These are phyloP conservation scores for Agriopis aurantiaria DNA, from an alignment of 2,888 invertebrate genomes.

Conservation along the genomic window DNA sequence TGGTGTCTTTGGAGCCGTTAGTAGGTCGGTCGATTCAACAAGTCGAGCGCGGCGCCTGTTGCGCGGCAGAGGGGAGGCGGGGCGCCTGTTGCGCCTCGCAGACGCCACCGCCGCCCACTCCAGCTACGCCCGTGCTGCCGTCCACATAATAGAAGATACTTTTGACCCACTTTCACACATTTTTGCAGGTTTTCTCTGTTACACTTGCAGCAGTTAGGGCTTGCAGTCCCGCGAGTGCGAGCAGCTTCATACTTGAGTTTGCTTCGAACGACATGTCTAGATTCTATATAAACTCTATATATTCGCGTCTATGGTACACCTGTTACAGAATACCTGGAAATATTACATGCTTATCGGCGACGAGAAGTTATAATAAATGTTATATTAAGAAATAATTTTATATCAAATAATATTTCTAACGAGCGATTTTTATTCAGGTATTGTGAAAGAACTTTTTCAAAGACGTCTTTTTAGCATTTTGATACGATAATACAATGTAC, in stretches of 20 bases:
- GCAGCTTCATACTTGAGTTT: constrained; percentile 37
- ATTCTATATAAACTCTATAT: constrained; percentile 21
- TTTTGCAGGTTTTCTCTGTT: constrained; percentile 52
- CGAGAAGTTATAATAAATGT: not conserved
- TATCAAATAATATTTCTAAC: constrained; percentile 17
- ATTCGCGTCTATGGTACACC: not conserved
- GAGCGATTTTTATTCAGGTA: constrained; percentile 11
- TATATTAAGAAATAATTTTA: not conserved
- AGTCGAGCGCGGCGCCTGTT: constrained; percentile 81
- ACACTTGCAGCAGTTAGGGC: constrained; percentile 47
- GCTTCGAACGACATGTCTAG: constrained; percentile 26
- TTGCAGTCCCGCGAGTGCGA: constrained; percentile 45
- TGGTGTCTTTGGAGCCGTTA: constrained; percentile 77
- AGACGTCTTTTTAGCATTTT: constrained; percentile 13
- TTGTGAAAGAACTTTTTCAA: constrained; percentile 19
- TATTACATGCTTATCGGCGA: not conserved
- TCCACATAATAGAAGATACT: constrained; percentile 71
- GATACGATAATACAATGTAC: not conserved
- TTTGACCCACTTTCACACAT: constrained; percentile 71
- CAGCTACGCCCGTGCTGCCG: constrained; percentile 64
- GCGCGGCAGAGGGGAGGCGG: constrained; percentile 71
- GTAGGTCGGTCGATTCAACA: constrained; percentile 87
- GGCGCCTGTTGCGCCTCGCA: constrained; percentile 83
- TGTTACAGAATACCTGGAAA: constrained; percentile 34
- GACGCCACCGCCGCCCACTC: constrained; percentile 79